Base-by-base conservation (phyloP, 1,140 invertebrate genomes). In the Zophobas atratus region DNA sequence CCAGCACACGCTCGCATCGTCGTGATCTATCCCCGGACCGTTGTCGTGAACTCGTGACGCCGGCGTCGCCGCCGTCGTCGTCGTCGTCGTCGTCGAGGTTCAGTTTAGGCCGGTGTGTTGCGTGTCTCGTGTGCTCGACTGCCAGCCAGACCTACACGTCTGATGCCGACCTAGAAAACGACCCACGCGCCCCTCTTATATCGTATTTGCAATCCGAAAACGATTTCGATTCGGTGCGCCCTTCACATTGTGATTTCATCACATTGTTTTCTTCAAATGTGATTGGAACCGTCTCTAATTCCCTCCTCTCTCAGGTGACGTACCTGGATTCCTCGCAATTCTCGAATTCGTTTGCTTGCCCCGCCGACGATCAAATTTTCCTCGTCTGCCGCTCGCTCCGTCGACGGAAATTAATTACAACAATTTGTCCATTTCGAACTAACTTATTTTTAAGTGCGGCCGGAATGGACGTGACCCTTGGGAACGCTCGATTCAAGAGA, bases 141-240 rank as follows among this genome's bases (percentile, higher is more conserved):
- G 70, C 71, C 49, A 43, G 63, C 41, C 46, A 78, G 72, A 76
- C 74, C 55, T 74, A 79, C 74, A 76, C 74, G 67, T 73, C 39
- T 63, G 8, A 72, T 56, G 63, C 20, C 70, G 57, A 60, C 78
- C 75, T 76, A 75, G 72, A 70, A 74, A 74, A 51, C 77, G n/a
- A 53, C 77, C 72, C 48, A 76, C 56, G 67, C 74, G 55, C 34
- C 43, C 48, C 60, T 39, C 49, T 77, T 71, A 53, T 70, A 71
- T 75, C 41, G 60, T 53, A 49, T 71, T 38, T 70, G 56, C 74
- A 49, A 76, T 75, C 39, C 46, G 6, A 63, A 63, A 41, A 67
- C 60, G 49, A 51, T 32, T 38, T 43, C 20, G 32, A 33, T 2
- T 43, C 20, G 4, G 4, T 67, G 8, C 39, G 60, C 39, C 60